phyloP scores from a whole-genome alignment of 1,140 invertebrate species.

The Atta texana region DNA sequence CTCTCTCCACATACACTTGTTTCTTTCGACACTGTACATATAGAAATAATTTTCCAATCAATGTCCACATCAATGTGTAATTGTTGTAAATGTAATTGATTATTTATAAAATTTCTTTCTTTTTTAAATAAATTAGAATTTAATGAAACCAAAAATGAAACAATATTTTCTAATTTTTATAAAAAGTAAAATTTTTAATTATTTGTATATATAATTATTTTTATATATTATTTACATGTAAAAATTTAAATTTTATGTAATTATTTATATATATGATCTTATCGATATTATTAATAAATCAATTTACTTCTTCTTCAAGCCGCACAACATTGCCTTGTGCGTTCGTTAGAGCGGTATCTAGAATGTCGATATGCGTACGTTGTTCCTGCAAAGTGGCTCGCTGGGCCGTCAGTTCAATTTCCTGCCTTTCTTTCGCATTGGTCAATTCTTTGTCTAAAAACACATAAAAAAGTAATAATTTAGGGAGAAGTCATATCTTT shows the following conservation, averaged over 20 bases:
- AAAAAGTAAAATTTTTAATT: background rate
- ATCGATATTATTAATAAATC: background rate
- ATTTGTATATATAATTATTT: too few relatives aligned
- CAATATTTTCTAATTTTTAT: too few relatives aligned
- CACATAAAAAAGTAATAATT: background rate
- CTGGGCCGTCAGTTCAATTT: slow-evolving; percentile 96
- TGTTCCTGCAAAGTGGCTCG: slow-evolving; percentile 96
- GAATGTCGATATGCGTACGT: slow-evolving; percentile 96
- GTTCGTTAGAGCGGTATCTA: slow-evolving; percentile 96
- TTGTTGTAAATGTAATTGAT: slow-evolving; percentile 1
- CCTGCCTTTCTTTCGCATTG: slow-evolving; percentile 95
- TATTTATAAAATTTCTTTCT: background rate
- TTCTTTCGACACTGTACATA: slow-evolving; percentile 91
- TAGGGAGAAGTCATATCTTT: background rate
- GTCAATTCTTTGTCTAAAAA: slow-evolving; percentile 94
- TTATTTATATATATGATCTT: background rate
- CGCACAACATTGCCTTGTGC: slow-evolving; percentile 95
- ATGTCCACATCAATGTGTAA: background rate
- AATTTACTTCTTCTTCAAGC: slow-evolving; percentile 94
- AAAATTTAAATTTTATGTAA: background rate
- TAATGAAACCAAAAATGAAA: too few relatives aligned
- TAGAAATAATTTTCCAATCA: background rate
- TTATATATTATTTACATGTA: too few relatives aligned
- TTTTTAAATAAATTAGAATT: slow-evolving; percentile 2
- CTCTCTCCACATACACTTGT: slow-evolving; percentile 94